Percentiles rank a stretch among this genome's conserved stretches.
These are phyloP conservation scores for Elmis aenea DNA, from an alignment of 2,888 invertebrate species.

Conservation along the genomic window DNA sequence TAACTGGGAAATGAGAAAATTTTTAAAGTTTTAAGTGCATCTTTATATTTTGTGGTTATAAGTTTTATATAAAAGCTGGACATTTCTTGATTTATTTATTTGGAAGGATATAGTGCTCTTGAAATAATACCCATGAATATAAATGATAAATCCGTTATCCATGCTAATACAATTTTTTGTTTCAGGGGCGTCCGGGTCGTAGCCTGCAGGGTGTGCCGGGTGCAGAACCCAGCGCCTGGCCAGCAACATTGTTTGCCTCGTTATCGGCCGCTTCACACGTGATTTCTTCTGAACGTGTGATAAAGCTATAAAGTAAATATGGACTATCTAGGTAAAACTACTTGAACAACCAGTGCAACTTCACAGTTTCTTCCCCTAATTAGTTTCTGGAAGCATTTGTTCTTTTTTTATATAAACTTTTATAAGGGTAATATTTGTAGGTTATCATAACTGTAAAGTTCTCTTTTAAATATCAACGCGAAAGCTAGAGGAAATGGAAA, in stretches of 20 bases:
- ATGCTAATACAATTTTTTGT: slow-evolving; percentile 14
- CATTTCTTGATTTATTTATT: too few relatives aligned
- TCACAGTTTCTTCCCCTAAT: slow-evolving; percentile 23
- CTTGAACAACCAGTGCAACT: slow-evolving; percentile 26
- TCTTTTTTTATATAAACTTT: slow-evolving; percentile 18
- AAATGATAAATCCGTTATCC: too few relatives aligned
- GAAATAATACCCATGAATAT: too few relatives aligned
- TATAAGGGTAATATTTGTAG: slow-evolving; percentile 14
- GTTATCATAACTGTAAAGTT: slow-evolving; percentile 12
- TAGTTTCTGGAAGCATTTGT: slow-evolving; percentile 19
- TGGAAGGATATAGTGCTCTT: too few relatives aligned
- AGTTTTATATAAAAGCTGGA: too few relatives aligned
- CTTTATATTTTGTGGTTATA: too few relatives aligned
- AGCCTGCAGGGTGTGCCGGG: slow-evolving; percentile 57
- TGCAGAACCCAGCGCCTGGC: slow-evolving; percentile 46
- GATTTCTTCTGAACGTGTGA: slow-evolving; percentile 25
- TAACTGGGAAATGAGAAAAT: too few relatives aligned
- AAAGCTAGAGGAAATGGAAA: too few relatives aligned
- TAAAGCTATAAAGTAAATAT: slow-evolving; percentile 23
- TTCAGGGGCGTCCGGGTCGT: slow-evolving; percentile 55
- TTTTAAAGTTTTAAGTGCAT: too few relatives aligned
- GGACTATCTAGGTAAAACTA: slow-evolving; percentile 20
- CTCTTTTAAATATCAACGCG: background rate
- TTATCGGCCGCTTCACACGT: slow-evolving; percentile 19
- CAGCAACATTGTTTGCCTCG: slow-evolving; percentile 30